Conservation (phyloP, 2,888 invertebrate species). For the Cremastobaeus sp. region DNA sequence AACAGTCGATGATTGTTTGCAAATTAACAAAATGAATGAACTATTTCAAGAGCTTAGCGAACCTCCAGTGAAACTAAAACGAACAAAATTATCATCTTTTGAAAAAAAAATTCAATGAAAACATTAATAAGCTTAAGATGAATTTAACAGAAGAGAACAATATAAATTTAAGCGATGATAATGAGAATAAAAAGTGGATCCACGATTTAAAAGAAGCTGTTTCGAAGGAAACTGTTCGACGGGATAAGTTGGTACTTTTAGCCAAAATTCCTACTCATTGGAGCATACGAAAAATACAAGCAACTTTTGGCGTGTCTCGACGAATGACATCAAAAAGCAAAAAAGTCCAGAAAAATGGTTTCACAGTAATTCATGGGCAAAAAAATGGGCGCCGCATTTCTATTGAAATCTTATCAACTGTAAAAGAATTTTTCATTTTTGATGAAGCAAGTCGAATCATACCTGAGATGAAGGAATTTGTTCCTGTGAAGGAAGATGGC, state of each 20-base stretch:
- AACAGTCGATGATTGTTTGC: neutral
- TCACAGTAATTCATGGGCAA: neutral
- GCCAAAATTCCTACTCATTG: neutral
- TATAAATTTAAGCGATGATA: neutral
- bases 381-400: slow-evolving; percentile 26
- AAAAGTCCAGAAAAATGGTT: slow-evolving; percentile 13
- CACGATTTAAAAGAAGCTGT: slow-evolving; percentile 8
- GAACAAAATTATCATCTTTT: slow-evolving; percentile 1
- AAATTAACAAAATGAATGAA: slow-evolving; percentile 1
- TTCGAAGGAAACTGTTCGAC: neutral
- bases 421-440: slow-evolving; percentile 19
- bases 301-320: slow-evolving; percentile 11
- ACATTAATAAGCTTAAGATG: slow-evolving; percentile 2
- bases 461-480: slow-evolving; percentile 27
- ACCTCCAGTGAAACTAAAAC: slow-evolving; percentile 20
- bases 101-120: slow-evolving; percentile 2
- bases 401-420: slow-evolving; percentile 2
- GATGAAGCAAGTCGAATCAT: slow-evolving; percentile 21
- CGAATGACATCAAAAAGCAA: slow-evolving; percentile 17
- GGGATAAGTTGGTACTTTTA: slow-evolving; percentile 5
- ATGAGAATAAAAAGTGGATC: neutral
- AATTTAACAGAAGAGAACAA: neutral
- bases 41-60: slow-evolving; percentile 6
- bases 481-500: slow-evolving; percentile 15
- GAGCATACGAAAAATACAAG: slow-evolving; percentile 8